A percentile compares a stretch with the other conserved stretches of the same genome.
Conservation (phyloP, 2,113 vertebrate species). For the Mormyrus lacerda region DNA sequence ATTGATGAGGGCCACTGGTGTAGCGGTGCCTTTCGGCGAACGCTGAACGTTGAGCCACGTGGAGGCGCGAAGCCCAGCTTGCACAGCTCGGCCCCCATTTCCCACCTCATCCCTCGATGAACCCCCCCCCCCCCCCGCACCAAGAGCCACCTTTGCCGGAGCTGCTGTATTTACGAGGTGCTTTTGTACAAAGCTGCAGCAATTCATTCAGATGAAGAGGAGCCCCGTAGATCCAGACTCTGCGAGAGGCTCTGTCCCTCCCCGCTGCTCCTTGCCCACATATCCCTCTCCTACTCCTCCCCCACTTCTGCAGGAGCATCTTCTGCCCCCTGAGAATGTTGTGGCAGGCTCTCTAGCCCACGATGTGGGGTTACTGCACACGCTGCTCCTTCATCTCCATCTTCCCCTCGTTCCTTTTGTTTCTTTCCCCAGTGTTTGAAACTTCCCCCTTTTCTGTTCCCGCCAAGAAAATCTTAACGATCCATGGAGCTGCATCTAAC, state of each 20-base stretch:
- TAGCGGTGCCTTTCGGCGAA: neutral
- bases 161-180: conserved; percentile 7
- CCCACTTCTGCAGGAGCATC: neutral
- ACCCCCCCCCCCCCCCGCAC: neutral
- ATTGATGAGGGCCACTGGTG: neutral
- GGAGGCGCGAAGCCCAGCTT: neutral
- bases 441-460: neutral
- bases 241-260: neutral
- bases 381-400: neutral
- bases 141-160: neutral
- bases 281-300: neutral
- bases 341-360: neutral
- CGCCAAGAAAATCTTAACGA: neutral
- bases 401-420: neutral
- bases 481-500: neutral
- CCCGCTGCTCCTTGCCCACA: neutral
- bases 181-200: neutral
- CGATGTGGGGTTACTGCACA: neutral
- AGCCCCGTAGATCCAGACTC: neutral
- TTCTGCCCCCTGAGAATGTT: neutral
- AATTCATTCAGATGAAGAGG: neutral
- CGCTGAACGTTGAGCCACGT: neutral
- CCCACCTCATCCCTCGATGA: neutral
- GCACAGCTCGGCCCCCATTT: neutral
- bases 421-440: neutral